phyloP scores from a whole-genome alignment of 1,140 invertebrate genomes.

The Arctopsyche grandis region DNA sequence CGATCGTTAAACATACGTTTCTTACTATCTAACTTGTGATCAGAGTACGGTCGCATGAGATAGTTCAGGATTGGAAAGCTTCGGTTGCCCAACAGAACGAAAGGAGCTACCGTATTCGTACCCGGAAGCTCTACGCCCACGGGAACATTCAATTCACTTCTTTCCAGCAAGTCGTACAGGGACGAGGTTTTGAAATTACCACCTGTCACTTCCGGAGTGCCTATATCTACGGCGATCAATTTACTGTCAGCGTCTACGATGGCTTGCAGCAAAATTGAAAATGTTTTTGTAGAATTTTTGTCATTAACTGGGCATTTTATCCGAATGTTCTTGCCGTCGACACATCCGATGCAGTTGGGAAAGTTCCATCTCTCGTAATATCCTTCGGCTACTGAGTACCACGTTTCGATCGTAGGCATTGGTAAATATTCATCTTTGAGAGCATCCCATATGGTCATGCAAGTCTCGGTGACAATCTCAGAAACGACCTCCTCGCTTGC shows the following conservation, averaged over 20 bases:
- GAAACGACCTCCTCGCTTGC: neutral
- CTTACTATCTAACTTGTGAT: neutral
- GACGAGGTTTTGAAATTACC: neutral
- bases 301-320: neutral
- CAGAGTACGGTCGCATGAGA: constrained; percentile 42
- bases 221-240: constrained; percentile 57
- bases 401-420: constrained; percentile 51
- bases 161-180: neutral
- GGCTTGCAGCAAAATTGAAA: constrained; percentile 59
- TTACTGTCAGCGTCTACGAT: constrained; percentile 60
- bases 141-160: neutral
- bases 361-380: constrained; percentile 58
- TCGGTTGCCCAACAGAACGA: constrained; percentile 47
- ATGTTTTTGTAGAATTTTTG: constrained; percentile 58
- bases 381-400: constrained; percentile 54
- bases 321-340: constrained; percentile 53
- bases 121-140: neutral
- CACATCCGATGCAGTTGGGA: constrained; percentile 58
- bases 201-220: neutral
- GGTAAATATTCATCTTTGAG: constrained; percentile 1
- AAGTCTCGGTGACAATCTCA: neutral
- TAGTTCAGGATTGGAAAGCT: constrained; percentile 47
- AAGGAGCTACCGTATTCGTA: constrained; percentile 42
- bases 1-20: neutral
- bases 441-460: neutral